Evolutionary conservation across 2,113 vertebrate genomes (phyloP).

Genomic region (Crotalus tigris): DNA sequence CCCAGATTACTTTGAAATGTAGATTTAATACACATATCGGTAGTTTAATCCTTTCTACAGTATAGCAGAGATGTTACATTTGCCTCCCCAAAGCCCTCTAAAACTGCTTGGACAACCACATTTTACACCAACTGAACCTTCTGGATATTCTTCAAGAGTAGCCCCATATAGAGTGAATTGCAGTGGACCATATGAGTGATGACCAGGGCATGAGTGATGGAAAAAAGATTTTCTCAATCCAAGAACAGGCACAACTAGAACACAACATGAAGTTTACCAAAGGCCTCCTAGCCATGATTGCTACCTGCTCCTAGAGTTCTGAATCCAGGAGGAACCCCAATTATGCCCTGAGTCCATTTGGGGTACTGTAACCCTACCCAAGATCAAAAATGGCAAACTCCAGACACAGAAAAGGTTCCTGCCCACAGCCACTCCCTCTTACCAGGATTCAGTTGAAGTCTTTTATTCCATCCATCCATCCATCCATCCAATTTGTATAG

Average conservation of each 20-base stretch:
- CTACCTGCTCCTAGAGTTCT: no score
- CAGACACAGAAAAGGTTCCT: neutral
- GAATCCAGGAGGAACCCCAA: neutral
- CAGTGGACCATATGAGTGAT: neutral
- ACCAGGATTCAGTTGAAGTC: neutral
- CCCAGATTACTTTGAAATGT: conserved; percentile 3
- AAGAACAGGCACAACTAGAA: neutral
- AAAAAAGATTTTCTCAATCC: neutral
- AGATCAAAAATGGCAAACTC: neutral
- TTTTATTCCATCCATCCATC: neutral
- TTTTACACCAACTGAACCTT: neutral
- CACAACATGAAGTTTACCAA: neutral
- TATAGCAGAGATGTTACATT: neutral
- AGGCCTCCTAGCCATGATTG: neutral
- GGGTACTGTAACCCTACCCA: neutral
- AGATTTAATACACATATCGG: neutral
- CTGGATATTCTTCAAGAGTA: neutral
- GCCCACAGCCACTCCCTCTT: neutral
- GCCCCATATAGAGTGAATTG: neutral
- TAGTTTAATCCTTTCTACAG: neutral
- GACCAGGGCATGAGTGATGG: neutral
- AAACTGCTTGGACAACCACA: neutral
- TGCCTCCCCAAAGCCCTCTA: neutral
- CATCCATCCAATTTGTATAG: neutral
- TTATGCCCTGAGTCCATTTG: neutral